A percentile compares a stretch with the other conserved stretches of the same genome.
Evolutionary conservation across 2,113 vertebrate species (phyloP).

Genomic region (Gavia stellata): DNA sequence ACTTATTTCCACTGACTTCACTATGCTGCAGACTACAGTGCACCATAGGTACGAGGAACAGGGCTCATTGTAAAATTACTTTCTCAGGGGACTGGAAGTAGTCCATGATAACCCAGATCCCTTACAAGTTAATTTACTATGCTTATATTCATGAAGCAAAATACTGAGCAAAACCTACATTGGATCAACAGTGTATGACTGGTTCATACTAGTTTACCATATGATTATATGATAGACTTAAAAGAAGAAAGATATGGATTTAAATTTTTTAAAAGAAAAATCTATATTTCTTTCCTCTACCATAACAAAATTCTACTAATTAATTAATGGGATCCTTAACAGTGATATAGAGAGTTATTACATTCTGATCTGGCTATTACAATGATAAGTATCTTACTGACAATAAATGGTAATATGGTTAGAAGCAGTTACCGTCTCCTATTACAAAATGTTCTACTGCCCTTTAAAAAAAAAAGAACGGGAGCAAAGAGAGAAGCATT

Average conservation of each 20-base stretch:
- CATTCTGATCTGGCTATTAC: not conserved
- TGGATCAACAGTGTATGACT: not conserved
- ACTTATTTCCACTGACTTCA: not conserved
- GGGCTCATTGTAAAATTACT: not conserved
- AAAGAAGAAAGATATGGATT: not conserved
- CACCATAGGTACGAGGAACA: not conserved
- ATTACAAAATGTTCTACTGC: not conserved
- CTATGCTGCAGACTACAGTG: not conserved
- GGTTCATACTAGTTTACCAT: not conserved
- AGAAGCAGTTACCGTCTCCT: not conserved
- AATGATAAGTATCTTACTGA: not conserved
- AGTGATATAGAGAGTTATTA: not conserved
- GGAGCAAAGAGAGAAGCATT: not conserved
- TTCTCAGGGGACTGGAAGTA: not conserved
- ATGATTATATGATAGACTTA: not conserved
- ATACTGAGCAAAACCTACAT: not conserved
- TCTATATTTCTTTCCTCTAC: not conserved
- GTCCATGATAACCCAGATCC: not conserved
- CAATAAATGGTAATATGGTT: not conserved
- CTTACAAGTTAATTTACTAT: not conserved
- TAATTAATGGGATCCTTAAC: not conserved
- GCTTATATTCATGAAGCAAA: not conserved
- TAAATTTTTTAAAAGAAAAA: not conserved
- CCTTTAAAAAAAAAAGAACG: not conserved
- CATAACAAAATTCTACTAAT: not conserved